phyloP scores from a whole-genome alignment of 2,797 vertebrate species.

The Galago senegalensis region DNA sequence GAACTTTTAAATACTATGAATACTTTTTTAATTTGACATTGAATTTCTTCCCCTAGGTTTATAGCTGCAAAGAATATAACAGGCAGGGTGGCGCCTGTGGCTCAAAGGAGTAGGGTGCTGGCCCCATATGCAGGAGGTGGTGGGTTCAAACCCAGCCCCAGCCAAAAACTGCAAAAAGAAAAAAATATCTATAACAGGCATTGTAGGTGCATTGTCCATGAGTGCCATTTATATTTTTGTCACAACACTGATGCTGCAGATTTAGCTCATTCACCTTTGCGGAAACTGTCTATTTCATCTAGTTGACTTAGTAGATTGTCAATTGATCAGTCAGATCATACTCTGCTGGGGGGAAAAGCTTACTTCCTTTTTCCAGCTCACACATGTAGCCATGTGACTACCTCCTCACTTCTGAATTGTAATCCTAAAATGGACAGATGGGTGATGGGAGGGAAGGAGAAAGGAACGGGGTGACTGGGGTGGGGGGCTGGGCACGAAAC shows the following conservation, averaged over 20 bases:
- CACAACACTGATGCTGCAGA: fast-evolving
- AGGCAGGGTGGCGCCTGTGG: too few species aligned
- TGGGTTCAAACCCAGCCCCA: too few species aligned
- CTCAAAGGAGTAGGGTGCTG: too few species aligned
- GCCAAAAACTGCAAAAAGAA: too few species aligned
- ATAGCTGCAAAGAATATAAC: not conserved
- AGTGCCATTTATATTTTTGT: fast-evolving
- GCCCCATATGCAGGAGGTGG: too few species aligned
- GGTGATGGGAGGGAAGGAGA: not conserved
- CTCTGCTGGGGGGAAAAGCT: not conserved
- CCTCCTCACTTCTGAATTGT: not conserved
- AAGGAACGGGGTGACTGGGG: not conserved
- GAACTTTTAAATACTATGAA: not conserved
- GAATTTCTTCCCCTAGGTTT: not conserved
- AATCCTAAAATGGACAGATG: not conserved
- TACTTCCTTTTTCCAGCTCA: not conserved
- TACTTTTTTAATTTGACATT: not conserved
- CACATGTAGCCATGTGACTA: not conserved
- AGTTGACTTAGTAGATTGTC: not conserved
- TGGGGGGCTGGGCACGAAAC: not conserved
- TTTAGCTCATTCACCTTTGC: not conserved
- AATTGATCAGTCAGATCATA: not conserved
- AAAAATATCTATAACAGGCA: not conserved
- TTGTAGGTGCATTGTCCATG: fast-evolving
- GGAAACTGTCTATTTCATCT: not conserved